phyloP scores from a whole-genome alignment of 2,113 vertebrate genomes.

The Nibea albiflora region DNA sequence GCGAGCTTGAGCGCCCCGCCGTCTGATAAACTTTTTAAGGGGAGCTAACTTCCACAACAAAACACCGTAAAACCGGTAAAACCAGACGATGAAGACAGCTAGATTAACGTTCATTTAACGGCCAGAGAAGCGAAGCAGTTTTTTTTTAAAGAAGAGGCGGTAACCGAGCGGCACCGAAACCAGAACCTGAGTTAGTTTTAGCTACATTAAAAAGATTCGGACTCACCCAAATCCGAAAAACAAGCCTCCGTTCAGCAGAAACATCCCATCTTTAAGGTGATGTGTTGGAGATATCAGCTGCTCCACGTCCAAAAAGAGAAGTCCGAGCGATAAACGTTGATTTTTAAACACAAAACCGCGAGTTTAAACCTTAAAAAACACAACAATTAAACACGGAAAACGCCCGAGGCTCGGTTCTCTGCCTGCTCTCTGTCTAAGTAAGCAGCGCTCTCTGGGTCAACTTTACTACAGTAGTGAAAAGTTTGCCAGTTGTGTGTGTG shows the following conservation, averaged over 20 bases:
- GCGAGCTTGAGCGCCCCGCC: not conserved
- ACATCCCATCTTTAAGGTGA: slow-evolving; percentile 1
- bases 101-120: not conserved
- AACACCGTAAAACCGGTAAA: not conserved
- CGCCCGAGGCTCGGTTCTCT: accelerated
- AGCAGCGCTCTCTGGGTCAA: slow-evolving; percentile 38
- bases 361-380: accelerated
- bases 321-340: not conserved
- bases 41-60: not conserved
- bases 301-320: not conserved
- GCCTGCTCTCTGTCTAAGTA: no score
- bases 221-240: slow-evolving; percentile 47
- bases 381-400: not conserved
- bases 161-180: slow-evolving; percentile 1
- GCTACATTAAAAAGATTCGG: not conserved
- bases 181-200: not conserved
- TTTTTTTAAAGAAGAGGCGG: not conserved
- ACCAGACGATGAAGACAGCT: not conserved
- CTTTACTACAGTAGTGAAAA: slow-evolving; percentile 58
- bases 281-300: not conserved
- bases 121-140: not conserved
- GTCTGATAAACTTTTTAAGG: not conserved
- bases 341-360: not conserved
- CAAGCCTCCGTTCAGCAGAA: not conserved
- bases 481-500: slow-evolving; percentile 18